Conservation (phyloP, 1,140 invertebrate genomes). For the Drosophila subobscura region DNA sequence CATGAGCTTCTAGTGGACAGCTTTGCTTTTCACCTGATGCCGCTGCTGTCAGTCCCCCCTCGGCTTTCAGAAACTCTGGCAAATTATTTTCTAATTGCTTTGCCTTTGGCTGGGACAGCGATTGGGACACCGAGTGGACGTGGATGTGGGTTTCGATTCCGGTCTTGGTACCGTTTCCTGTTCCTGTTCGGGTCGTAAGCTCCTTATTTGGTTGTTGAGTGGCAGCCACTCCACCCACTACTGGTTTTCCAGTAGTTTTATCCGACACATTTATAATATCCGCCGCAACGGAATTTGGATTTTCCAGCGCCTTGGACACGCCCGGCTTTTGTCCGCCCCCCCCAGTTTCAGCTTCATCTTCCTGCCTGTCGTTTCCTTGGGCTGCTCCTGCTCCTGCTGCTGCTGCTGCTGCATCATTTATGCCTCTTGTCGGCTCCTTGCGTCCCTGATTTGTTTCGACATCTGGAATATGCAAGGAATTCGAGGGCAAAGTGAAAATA, state of each 20-base stretch:
- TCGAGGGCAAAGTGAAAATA: conserved; percentile 76
- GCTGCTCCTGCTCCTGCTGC: conserved; percentile 38
- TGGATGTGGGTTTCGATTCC: conserved; percentile 28
- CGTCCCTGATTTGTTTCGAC: conserved; percentile 74
- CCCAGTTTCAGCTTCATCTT: conserved; percentile 17
- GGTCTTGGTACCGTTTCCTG: not conserved
- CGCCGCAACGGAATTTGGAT: conserved; percentile 70
- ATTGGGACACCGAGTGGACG: conserved; percentile 10
- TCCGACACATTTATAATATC: conserved; percentile 78
- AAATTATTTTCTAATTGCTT: conserved; percentile 78
- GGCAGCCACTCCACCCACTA: conserved; percentile 7
- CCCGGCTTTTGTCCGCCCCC: conserved; percentile 12
- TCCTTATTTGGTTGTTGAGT: conserved; percentile 13
- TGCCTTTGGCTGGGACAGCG: conserved; percentile 44
- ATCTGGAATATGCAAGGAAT: conserved; percentile 78
- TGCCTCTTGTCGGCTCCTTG: conserved; percentile 54
- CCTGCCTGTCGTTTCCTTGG: conserved; percentile 10
- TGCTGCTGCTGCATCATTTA: conserved; percentile 67
- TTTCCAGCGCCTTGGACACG: conserved; percentile 64
- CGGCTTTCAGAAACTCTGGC: conserved; percentile 51
- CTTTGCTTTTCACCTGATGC: conserved; percentile 69
- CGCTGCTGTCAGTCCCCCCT: conserved; percentile 10
- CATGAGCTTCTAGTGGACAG: conserved; percentile 41
- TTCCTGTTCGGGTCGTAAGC: too few relatives aligned
- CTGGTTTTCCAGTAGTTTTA: conserved; percentile 35